phyloP scores from a whole-genome alignment of 1,140 invertebrate species.

The Dreissena rostriformis region DNA sequence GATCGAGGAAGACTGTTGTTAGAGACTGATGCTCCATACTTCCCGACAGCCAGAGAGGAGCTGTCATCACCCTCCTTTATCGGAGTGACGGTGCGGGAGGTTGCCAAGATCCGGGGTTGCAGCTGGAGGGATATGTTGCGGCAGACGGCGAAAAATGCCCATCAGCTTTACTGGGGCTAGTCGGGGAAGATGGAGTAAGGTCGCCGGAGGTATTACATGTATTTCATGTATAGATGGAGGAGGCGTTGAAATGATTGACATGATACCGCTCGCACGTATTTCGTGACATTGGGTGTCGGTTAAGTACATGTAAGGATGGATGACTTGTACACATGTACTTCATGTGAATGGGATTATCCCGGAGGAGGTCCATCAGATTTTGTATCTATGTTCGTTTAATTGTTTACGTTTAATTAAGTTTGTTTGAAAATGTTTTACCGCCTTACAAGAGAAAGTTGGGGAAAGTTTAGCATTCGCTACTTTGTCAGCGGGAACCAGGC shows the following conservation, averaged over 20 bases:
- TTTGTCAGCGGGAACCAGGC: background rate
- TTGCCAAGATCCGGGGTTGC: background rate
- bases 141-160: background rate
- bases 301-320: background rate
- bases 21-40: background rate
- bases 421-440: background rate
- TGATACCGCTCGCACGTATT: background rate
- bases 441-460: constrained; percentile 12
- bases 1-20: background rate
- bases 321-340: background rate
- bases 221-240: background rate
- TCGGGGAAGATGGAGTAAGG: background rate
- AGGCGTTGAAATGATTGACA: background rate
- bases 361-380: background rate
- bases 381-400: background rate
- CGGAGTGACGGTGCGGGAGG: background rate
- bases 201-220: background rate
- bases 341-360: background rate
- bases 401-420: no score
- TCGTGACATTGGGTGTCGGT: background rate
- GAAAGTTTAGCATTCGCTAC: constrained; percentile 6
- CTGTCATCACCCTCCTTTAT: constrained; percentile 3
- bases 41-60: background rate
- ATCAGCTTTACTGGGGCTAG: background rate
- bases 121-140: background rate